Evolutionary conservation across 2,113 vertebrate genomes (phyloP), one percentile per base, ranked within the genome.

Genomic region (Alligator mississippiensis): DNA sequence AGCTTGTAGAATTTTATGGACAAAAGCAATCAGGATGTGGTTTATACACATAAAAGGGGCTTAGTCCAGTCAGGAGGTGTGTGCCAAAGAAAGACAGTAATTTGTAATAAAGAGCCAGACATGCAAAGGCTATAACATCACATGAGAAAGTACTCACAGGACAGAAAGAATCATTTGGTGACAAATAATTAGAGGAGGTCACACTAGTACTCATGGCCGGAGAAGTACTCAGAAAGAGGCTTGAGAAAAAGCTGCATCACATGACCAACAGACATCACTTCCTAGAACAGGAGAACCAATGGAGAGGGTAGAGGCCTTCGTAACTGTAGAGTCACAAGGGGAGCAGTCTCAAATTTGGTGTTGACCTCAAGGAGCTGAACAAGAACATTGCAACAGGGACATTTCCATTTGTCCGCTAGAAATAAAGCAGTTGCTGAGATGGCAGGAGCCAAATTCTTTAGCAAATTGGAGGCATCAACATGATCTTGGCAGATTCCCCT

Each of bases 341-440:
- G 19, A 22, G 11, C 15, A 74, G 74, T 54, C 60, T 90, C 62
- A 19, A 63, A 82, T 66, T 72, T 87, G 88, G 55, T 59, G 30
- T 83, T 90, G 77, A 88, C 81, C 86, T 89, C 21, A 74, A 74
- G 34, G 47, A 74, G 78, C 54, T 88, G 81, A 93, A 90, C 79
- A 83, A 76, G 16, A 79, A 75, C 80, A 92, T 7, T 70, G 72
- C 89, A 81, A 95, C 34, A 47, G 91, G 74, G 86, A 92, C 72
- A 80, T 84, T 92, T 93, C 84, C 78, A 88, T 88, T 77, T 85
- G 85, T 85, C 83, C 88, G 70, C 9, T 61, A 90, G 93, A 83
- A 95, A 95, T 93, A 77, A 96, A 93, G 90, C 91, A 85, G 93
- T 94, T 95, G 94, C 93, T 94, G 94, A 96, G 75, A 95, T 81